Base-by-base conservation (phyloP, 1,140 invertebrate genomes). In the Phenacoccus solenopsis region DNA sequence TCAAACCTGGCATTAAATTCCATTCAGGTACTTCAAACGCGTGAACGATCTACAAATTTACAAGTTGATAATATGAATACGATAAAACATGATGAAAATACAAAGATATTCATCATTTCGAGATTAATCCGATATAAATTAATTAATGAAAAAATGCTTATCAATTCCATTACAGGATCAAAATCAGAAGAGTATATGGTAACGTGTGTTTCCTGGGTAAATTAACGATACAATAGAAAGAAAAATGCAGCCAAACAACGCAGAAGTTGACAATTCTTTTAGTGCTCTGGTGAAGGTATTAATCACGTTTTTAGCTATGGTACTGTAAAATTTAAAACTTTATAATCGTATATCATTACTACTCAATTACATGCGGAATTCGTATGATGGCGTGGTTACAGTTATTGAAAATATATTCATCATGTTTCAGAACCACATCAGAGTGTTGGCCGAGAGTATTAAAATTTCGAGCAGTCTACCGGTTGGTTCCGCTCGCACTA, bases 201-300 rank as follows among this genome's bases (percentile, higher is more conserved):
- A 2, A 9, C 38, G 5, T 49, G 38, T 49, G 2, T 9, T 9
- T n/a, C 5, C n/a, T n/a, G n/a, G 16, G 4, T 49, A n/a, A 4
- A 16, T 49, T 49, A 3, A 49, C 20, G 38, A n/a, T n/a, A n/a
- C n/a, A n/a, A n/a, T 49, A n/a, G 16, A 3, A 9, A n/a, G 16
- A 49, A 49, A 49, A 49, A 49, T 49, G 38, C 12, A 49, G 38
- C 38, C 5, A 16, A 49, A 49, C 13, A 49, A n/a, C 38, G 12
- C 12, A 3, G 38, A 49, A 9, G 16, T 49, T 49, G 38, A 49
- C 3, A 9, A n/a, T 49, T 10, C 13, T 49, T 49, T 49, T 49
- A 49, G 38, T 49, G 38, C 38, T 49, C 38, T 49, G 38, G 38
- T 49, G 38, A 49, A 49, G 38, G 38, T 49, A 49, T 49, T 49